Base-by-base conservation (phyloP, 2,888 invertebrate genomes). In the Plebejus argus region DNA sequence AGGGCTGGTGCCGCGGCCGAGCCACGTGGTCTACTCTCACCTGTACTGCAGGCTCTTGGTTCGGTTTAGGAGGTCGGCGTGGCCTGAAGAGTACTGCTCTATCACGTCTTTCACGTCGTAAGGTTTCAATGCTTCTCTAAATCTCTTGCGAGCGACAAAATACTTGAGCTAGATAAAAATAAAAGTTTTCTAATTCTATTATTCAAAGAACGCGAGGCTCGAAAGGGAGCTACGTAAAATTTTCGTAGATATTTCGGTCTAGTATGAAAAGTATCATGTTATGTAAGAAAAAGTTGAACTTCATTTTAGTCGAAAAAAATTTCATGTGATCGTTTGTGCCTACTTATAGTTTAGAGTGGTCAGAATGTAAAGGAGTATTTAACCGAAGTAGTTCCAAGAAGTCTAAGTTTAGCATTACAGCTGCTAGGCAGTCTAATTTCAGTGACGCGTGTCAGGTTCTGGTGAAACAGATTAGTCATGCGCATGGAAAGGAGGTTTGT, bases 81-180 rank as follows among this genome's bases (percentile, higher is more conserved):
- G 97, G 88, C 96, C 96, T 85, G 97, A 97, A 80, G 97, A 97
- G 94, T 98, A 98, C 94, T 98, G 98, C 93, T 98, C 98, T 92
- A 98, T 98, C 90, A 98, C 98, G 94, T 98, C 98, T 95, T 98
- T 98, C 88, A 98, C 98, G 95, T 98, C 98, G 94, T 98, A 98
- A 83, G 98, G 98, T 94, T 98, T 97, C 91, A 98, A 95, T 86
- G 98, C 98, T 95, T 98, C 98, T 94, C 97, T 97, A 96, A 98
- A 98, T 95, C 98, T 97, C 94, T 96, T 96, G 92, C 98, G 95
- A 89, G 98, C 97, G 91, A 98, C 97, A 95, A 98, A 97, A 95
- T 98, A 97, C 95, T 97, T 97, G 92, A 98, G 95, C 96, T 96
- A 95, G 91, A 94, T 93, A 91, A 88, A 91, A 93, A 93, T 89